Conservation (phyloP, 2,113 vertebrate species). For the Sebastes fasciatus region DNA sequence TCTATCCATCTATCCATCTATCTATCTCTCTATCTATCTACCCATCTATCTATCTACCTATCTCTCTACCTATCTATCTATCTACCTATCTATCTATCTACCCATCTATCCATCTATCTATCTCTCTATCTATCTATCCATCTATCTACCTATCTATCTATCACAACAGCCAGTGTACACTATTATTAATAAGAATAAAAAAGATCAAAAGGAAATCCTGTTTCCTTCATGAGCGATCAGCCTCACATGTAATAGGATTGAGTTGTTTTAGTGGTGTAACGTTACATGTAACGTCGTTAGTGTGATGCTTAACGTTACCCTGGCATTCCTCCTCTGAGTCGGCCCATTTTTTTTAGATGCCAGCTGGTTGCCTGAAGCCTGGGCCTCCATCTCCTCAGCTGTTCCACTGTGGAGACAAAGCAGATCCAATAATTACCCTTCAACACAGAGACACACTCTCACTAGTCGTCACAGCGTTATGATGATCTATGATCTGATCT, state of each 20-base stretch:
- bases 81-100: no score
- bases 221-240: not conserved
- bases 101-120: no score
- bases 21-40: no score
- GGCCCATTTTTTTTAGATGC: constrained; percentile 23
- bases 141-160: no score
- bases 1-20: no score
- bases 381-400: constrained; percentile 35
- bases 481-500: not conserved
- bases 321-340: constrained; percentile 56
- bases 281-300: no score
- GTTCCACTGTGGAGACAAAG: not conserved
- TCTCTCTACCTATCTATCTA: no score
- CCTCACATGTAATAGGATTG: not conserved
- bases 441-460: not conserved
- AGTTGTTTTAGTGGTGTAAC: not conserved
- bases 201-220: not conserved
- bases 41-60: no score
- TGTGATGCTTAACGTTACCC: constrained; percentile 52
- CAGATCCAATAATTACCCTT: not conserved
- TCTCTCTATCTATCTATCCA: no score
- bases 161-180: not conserved
- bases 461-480: not conserved
- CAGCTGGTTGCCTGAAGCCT: constrained; percentile 7
- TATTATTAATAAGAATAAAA: not conserved